Conservation (phyloP, 2,113 vertebrate species). For the Forbesichthys agassizii region DNA sequence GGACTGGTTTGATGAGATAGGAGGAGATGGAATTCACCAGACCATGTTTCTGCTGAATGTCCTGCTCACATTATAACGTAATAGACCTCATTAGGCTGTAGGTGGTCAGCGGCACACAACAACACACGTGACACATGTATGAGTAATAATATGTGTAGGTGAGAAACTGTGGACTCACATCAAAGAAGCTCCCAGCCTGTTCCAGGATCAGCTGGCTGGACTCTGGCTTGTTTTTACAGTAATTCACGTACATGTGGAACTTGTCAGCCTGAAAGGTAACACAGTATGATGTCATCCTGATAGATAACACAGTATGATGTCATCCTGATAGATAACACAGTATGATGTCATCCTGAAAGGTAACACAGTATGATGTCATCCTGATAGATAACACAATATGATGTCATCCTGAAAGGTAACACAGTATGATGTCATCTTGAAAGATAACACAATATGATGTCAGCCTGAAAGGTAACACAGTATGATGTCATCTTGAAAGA, state of each 20-base stretch:
- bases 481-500: too few species aligned
- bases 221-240: slow-evolving; percentile 99
- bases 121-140: not conserved
- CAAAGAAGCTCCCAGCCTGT: slow-evolving; percentile 93
- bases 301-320: too few species aligned
- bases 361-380: too few species aligned
- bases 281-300: too few species aligned
- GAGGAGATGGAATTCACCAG: slow-evolving; percentile 98
- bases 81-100: not conserved
- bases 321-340: too few species aligned
- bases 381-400: too few species aligned
- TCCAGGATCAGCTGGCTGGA: slow-evolving; percentile 97
- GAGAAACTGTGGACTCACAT: slow-evolving; percentile 81
- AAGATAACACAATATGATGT: slow-evolving; percentile 60
- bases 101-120: not conserved
- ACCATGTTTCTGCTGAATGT: slow-evolving; percentile 94
- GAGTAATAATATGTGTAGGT: not conserved
- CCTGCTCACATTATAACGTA: slow-evolving; percentile 70
- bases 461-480: slow-evolving; percentile 78
- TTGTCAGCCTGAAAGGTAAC: slow-evolving; percentile 87
- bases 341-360: slow-evolving; percentile 84
- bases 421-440: too few species aligned
- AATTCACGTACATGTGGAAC: slow-evolving; percentile 98
- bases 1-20: slow-evolving; percentile 98
- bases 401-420: too few species aligned